A percentile compares a stretch with the other conserved stretches of the same genome.
Conservation (phyloP, 1,140 invertebrate genomes). For the Eupristina koningsbergeri region DNA sequence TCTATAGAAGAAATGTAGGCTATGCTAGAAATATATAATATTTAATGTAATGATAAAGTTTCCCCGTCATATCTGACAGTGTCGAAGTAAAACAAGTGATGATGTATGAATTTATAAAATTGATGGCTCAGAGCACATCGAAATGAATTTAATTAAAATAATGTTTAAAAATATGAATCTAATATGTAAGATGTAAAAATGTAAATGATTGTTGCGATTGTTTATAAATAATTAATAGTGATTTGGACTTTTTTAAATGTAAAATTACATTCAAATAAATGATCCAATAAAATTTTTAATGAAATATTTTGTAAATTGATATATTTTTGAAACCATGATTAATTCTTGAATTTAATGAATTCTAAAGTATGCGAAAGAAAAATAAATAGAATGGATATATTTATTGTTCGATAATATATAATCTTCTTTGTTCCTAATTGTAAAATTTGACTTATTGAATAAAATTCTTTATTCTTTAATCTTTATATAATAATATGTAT, state of each 20-base stretch:
- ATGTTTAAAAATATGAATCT: conserved; percentile 10
- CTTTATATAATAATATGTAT: no score
- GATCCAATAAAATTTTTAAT: conserved; percentile 37
- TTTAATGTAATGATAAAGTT: conserved; percentile 26
- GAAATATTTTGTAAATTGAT: not conserved
- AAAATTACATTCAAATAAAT: conserved; percentile 49
- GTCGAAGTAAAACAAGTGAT: conserved; percentile 24
- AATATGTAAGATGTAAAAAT: conserved; percentile 46
- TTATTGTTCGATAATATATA: no score
- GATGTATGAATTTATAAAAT: conserved; percentile 15
- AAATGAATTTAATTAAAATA: conserved; percentile 18
- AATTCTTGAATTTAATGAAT: no score
- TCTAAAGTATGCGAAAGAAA: no score
- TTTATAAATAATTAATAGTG: conserved; percentile 44
- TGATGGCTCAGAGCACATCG: conserved; percentile 30
- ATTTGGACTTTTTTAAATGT: conserved; percentile 49
- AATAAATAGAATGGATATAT: no score
- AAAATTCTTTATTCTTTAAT: no score
- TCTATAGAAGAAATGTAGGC: conserved; percentile 25
- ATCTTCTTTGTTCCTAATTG: no score
- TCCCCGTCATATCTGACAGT: conserved; percentile 3
- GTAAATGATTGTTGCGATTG: conserved; percentile 44
- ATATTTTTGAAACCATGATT: no score
- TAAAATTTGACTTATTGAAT: no score
- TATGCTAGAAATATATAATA: conserved; percentile 25